Base-by-base conservation (phyloP, 2,113 vertebrate species). In the Lethenteron camtschaticum region DNA sequence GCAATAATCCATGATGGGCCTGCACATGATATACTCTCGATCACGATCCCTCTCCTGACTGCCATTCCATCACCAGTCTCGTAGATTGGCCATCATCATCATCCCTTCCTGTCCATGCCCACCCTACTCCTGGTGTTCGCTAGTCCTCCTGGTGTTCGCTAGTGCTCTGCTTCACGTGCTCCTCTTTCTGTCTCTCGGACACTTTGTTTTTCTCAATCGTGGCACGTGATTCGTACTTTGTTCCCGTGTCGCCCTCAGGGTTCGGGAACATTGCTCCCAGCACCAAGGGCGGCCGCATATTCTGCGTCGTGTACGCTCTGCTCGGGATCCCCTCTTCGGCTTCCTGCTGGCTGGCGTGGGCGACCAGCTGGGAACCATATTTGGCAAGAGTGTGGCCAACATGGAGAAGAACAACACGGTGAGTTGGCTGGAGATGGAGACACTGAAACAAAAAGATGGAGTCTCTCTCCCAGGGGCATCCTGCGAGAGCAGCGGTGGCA, bases 201-300 rank as follows among this genome's bases (percentile, higher is more conserved):
- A 58, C 55, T 16, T 10, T 10, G 8, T 11, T 9, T 69, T 16
- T 71, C 41, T 41, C 41, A 41, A 7, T 41, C 41, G 41, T 41
- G 41, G 41, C 41, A 41, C 6, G 41, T 41, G 41, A 41, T 69
- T 58, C 69, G 16, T 16, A 20, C 20, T 69, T 57, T 58, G 57
- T 58, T 58, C 73, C 59, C 69, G 74, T 70, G 78, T 75, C 70
- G 59, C 71, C 75, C 79, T 71, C 77, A 99, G 92, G 94, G 57
- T 99, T 99, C 80, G 94, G 94, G 77, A 99, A 99, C 78, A 92
- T 90, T 76, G 90, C 94, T 71, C 94, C 92, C 71, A 87, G 88
- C 75, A 96, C 94, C 71, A 84, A 92, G 82, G 88, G 90, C 68
- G 94, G 94, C 10, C 85, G 90, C 74, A 94, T 95, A 80, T 99